Percentiles rank a stretch among this genome's conserved stretches.
Evolutionary conservation across 1,140 invertebrate species (phyloP).

Genomic region (Eufriesea mexicana): DNA sequence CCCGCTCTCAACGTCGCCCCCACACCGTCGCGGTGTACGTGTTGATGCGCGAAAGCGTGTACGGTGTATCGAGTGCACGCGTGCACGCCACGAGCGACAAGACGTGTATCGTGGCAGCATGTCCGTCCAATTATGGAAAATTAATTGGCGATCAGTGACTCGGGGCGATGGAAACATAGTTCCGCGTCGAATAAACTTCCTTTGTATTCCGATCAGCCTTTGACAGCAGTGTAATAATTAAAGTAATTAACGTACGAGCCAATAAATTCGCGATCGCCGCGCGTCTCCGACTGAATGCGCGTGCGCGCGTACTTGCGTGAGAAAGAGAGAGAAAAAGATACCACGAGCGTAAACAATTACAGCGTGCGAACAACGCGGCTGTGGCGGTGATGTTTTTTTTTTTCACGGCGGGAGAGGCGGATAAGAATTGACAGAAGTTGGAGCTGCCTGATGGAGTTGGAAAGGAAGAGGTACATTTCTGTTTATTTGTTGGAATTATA

Average conservation of each 20-base stretch:
- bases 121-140: constrained; percentile 80
- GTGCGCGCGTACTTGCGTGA: neutral
- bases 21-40: neutral
- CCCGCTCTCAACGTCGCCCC: too few relatives aligned
- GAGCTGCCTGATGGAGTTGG: neutral
- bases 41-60: neutral
- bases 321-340: too few relatives aligned
- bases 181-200: constrained; percentile 70
- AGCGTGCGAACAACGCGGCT: neutral
- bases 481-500: too few relatives aligned
- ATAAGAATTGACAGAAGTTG: neutral
- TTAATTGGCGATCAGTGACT: constrained; percentile 78
- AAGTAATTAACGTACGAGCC: constrained; percentile 75
- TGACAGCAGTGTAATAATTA: constrained; percentile 77
- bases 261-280: constrained; percentile 69
- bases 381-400: neutral
- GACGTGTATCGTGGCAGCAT: constrained; percentile 63
- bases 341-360: constrained; percentile 43
- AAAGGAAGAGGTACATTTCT: too few relatives aligned
- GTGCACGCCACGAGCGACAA: constrained; percentile 58
- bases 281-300: constrained; percentile 29
- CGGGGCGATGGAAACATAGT: constrained; percentile 70
- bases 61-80: neutral
- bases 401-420: neutral
- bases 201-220: constrained; percentile 74